Percentiles rank a stretch among this genome's conserved stretches.
Evolutionary conservation across 2,797 vertebrate species (phyloP).

Genomic region (Salarias fasciatus): DNA sequence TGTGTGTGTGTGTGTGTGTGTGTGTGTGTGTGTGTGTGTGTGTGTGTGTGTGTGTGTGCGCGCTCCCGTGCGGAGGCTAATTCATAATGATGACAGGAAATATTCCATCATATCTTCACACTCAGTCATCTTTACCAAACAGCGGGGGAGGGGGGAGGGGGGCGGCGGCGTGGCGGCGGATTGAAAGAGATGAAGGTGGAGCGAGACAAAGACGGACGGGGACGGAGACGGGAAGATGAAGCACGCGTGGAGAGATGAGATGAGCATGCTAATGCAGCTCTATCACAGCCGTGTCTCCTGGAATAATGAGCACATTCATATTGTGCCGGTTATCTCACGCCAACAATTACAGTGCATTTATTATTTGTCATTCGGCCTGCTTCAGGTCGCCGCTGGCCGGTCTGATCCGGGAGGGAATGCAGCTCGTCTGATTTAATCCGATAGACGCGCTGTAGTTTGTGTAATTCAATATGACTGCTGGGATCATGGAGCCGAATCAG

Average conservation of each 20-base stretch:
- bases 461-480: too few species aligned
- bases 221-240: slow-evolving; percentile 51
- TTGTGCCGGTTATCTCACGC: slow-evolving; percentile 46
- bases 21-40: too few species aligned
- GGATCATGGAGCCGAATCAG: too few species aligned
- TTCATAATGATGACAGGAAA: slow-evolving; percentile 86
- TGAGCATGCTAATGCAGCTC: slow-evolving; percentile 57
- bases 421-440: neutral
- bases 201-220: slow-evolving; percentile 55
- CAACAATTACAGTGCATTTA: slow-evolving; percentile 53
- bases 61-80: slow-evolving; percentile 72
- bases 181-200: slow-evolving; percentile 56
- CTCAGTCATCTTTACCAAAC: slow-evolving; percentile 73
- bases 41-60: too few species aligned
- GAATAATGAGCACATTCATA: slow-evolving; percentile 62
- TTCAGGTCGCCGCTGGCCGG: slow-evolving; percentile 1
- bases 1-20: too few species aligned
- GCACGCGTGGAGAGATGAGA: slow-evolving; percentile 38
- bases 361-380: slow-evolving; percentile 36
- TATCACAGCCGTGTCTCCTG: slow-evolving; percentile 52
- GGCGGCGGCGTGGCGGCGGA: slow-evolving; percentile 13
- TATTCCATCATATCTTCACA: slow-evolving; percentile 77
- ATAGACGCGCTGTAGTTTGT: too few species aligned
- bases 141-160: slow-evolving; percentile 37
- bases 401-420: neutral